phyloP scores from a whole-genome alignment of 2,888 invertebrate species.

The Nephrotoma guestfalica region DNA sequence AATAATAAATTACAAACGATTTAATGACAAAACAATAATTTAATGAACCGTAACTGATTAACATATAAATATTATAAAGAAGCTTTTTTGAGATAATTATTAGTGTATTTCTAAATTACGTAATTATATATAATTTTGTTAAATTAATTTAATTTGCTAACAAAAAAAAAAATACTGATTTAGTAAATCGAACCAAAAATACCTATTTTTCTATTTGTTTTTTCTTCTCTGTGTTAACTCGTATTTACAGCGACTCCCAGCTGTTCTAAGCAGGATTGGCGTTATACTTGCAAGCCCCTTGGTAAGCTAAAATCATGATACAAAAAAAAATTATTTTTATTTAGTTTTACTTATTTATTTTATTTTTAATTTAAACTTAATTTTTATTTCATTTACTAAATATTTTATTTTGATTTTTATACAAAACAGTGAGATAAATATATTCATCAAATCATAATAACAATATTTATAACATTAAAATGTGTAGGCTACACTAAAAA shows the following conservation, averaged over 20 bases:
- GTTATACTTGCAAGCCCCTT: conserved; percentile 91
- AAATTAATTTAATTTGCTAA: background rate
- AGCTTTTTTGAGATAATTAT: background rate
- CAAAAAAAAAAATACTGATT: background rate
- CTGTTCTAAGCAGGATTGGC: conserved; percentile 92
- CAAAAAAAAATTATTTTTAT: conserved; percentile 10
- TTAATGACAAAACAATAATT: background rate
- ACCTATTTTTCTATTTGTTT: background rate
- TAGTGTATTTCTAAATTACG: background rate
- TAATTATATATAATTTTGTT: background rate
- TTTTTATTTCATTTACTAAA: background rate
- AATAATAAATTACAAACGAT: background rate
- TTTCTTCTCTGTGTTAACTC: conserved; percentile 1
- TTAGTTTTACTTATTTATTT: conserved; percentile 1
- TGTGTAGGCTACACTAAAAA: background rate
- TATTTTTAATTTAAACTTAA: background rate
- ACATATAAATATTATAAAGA: background rate
- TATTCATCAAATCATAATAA: background rate
- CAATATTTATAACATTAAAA: background rate
- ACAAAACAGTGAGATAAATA: background rate
- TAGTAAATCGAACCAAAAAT: background rate
- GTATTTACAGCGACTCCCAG: conserved; percentile 77
- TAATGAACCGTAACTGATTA: background rate
- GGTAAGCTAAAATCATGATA: conserved; percentile 51
- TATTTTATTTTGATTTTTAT: background rate